A percentile compares a stretch with the other conserved stretches of the same genome.
These are phyloP conservation scores for Phocoena phocoena DNA, from an alignment of 2,113 vertebrate genomes.

Conservation along the genomic window DNA sequence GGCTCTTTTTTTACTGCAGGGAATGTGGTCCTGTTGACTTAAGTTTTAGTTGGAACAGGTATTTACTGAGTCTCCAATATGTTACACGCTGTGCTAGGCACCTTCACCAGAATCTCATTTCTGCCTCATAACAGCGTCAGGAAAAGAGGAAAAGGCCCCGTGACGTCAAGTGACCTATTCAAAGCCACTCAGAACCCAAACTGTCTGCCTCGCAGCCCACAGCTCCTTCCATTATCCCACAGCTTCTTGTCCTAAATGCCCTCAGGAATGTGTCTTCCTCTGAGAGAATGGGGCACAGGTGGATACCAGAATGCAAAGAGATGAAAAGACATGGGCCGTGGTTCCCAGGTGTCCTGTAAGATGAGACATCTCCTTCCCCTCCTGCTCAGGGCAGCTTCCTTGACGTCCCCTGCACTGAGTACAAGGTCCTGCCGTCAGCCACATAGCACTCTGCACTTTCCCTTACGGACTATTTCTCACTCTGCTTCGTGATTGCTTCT, in stretches of 20 bases:
- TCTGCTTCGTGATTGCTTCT: rapidly evolving
- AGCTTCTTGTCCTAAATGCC: background rate
- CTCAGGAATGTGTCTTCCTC: background rate
- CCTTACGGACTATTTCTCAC: background rate
- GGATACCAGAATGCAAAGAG: background rate
- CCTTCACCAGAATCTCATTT: background rate
- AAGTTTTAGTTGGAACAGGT: constrained; percentile 14
- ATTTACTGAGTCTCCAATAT: background rate
- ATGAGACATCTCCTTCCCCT: background rate
- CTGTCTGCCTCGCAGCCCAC: background rate
- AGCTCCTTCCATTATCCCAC: background rate
- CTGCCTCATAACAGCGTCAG: background rate
- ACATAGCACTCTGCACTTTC: background rate
- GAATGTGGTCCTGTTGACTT: constrained; percentile 48
- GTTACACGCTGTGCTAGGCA: background rate
- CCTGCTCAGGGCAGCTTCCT: background rate
- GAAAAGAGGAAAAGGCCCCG: background rate
- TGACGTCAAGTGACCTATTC: background rate
- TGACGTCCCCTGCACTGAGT: background rate
- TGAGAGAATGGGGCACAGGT: background rate
- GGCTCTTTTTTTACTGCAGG: background rate
- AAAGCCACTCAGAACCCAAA: background rate
- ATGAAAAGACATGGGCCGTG: background rate
- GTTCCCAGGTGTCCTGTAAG: background rate
- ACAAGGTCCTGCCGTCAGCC: background rate